Evolutionary conservation across 23 tunicate genomes (phyloP).

Genomic region (Trididemnum miniatum): DNA sequence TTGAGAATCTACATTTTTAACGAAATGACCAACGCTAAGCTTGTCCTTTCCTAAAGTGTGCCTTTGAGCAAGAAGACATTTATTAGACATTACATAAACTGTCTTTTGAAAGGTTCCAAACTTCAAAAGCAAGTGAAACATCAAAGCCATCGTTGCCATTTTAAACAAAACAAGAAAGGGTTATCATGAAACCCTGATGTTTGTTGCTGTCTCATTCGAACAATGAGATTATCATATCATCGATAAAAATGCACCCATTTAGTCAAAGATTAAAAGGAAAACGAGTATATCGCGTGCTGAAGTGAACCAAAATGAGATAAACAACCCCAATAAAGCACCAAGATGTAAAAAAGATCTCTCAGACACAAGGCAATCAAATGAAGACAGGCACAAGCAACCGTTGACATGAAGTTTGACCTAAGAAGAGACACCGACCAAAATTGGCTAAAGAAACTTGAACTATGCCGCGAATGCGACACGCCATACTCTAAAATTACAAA

Average conservation of each 20-base stretch:
- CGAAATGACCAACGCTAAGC: background rate
- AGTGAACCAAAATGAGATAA: too few species aligned
- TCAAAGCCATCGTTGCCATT: background rate
- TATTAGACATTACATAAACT: slow-evolving; percentile 25
- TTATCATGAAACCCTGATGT: background rate
- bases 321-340: too few species aligned
- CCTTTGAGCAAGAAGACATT: background rate
- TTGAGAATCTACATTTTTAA: background rate
- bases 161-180: background rate
- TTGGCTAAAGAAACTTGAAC: slow-evolving; percentile 4
- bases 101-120: background rate
- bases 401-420: too few species aligned
- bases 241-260: background rate
- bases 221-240: background rate
- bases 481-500: background rate
- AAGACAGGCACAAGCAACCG: too few species aligned
- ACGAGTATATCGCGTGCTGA: background rate
- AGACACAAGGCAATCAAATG: too few species aligned
- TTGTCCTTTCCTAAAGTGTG: background rate
- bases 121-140: background rate
- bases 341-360: too few species aligned
- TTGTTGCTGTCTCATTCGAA: slow-evolving; percentile 14
- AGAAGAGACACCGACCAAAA: background rate
- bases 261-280: background rate
- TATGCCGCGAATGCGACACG: slow-evolving; percentile 15